Percentiles rank a stretch among this genome's conserved stretches.
Evolutionary conservation across 2,888 invertebrate genomes (phyloP).

Genomic region (Acrocera orbiculus): DNA sequence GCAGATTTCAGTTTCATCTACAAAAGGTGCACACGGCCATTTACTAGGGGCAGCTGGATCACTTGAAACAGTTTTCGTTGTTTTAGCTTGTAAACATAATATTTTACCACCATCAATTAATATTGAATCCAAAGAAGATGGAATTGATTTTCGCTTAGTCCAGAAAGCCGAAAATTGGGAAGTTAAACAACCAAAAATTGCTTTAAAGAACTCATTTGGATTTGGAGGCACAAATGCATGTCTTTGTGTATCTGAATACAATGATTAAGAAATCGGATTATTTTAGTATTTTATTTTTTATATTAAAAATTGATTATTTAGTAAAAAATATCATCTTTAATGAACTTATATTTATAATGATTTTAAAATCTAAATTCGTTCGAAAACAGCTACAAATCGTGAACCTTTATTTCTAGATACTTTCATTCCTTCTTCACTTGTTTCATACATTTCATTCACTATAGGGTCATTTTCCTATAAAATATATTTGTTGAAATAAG

Average conservation of each 20-base stretch:
- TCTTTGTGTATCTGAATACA: conserved; percentile 42
- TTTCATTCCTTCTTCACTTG: conserved; percentile 97
- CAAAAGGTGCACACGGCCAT: conserved; percentile 96
- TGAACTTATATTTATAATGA: no score
- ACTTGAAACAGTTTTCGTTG: conserved; percentile 78
- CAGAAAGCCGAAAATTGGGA: conserved; percentile 30
- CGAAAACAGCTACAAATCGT: conserved; percentile 82
- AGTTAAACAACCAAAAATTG: conserved; percentile 34
- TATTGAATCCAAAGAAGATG: conserved; percentile 49
- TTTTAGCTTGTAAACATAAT: conserved; percentile 58
- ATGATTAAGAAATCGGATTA: conserved; percentile 9
- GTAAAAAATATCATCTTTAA: no score
- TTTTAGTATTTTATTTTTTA: no score
- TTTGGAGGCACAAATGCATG: conserved; percentile 97
- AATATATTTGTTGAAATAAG: conserved; percentile 25
- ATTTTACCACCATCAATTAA: conserved; percentile 78
- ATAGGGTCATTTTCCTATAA: conserved; percentile 60
- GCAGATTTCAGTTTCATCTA: conserved; percentile 61
- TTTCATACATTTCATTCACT: conserved; percentile 74
- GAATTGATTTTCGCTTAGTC: conserved; percentile 50
- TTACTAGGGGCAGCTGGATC: conserved; percentile 89
- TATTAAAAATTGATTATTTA: no score
- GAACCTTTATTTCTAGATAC: conserved; percentile 88
- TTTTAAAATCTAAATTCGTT: conserved; percentile 33
- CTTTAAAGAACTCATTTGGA: conserved; percentile 94